Conservation (phyloP, 1,140 invertebrate genomes). For the Leptestheria dahalacensis region DNA sequence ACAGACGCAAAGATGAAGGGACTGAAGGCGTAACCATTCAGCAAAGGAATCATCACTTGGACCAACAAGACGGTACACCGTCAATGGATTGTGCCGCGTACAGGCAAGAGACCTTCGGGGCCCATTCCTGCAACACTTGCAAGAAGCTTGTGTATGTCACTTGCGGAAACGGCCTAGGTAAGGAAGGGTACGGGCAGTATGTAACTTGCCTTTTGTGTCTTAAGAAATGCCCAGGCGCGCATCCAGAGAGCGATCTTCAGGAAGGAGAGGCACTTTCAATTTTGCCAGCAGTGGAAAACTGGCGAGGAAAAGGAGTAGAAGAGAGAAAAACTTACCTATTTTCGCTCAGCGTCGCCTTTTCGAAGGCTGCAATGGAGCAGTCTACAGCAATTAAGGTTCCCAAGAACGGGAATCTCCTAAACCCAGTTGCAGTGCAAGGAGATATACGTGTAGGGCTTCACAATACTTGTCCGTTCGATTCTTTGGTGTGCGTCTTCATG, state of each 20-base stretch:
- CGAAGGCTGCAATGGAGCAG: background rate
- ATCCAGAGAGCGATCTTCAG: background rate
- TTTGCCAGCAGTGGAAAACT: background rate
- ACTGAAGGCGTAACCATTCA: background rate
- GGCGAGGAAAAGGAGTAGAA: background rate
- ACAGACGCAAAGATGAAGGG: background rate
- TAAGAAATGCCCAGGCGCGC: background rate
- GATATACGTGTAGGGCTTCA: background rate
- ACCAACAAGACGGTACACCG: too few relatives aligned
- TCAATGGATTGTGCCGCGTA: too few relatives aligned
- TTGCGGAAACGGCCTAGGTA: too few relatives aligned
- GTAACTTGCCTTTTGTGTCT: too few relatives aligned
- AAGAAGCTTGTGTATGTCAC: too few relatives aligned
- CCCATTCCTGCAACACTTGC: too few relatives aligned
- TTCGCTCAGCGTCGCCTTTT: background rate
- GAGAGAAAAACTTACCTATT: background rate
- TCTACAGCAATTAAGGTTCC: background rate
- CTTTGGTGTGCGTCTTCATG: background rate
- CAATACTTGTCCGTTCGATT: background rate
- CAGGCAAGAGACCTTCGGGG: too few relatives aligned
- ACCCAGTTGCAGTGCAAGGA: too few relatives aligned
- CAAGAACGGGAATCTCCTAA: too few relatives aligned
- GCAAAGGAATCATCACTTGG: too few relatives aligned
- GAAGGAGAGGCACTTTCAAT: background rate
- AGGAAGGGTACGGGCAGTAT: too few relatives aligned